A percentile compares a stretch with the other conserved stretches of the same genome.
phyloP scores from a whole-genome alignment of 2,113 vertebrate species.

The Malaclemys terrapin region DNA sequence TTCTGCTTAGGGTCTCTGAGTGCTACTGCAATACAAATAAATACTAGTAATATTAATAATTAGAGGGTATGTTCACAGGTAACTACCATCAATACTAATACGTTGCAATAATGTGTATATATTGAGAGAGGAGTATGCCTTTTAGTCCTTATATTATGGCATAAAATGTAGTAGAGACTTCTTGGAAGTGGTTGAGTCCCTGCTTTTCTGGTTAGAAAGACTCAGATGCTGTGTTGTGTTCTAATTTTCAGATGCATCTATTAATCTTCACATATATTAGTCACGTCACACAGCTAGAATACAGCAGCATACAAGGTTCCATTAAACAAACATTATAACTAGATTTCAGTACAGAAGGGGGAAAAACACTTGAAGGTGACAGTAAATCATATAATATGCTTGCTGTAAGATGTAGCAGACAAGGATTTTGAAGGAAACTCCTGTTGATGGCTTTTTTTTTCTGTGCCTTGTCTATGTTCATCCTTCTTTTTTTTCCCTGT shows the following conservation, averaged over 20 bases:
- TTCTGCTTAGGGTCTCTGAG: background rate
- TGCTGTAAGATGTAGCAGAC: rapidly evolving
- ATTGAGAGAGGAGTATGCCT: background rate
- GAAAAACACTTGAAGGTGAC: background rate
- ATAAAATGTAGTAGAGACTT: background rate
- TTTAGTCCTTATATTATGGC: background rate
- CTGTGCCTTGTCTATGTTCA: background rate
- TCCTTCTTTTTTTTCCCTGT: background rate
- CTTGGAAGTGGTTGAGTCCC: background rate
- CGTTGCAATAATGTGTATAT: background rate
- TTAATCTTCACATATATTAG: rapidly evolving
- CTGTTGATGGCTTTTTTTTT: background rate
- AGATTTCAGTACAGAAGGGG: background rate
- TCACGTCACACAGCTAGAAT: background rate
- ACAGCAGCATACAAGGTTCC: background rate
- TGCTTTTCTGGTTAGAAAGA: background rate
- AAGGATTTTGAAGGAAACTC: slow-evolving; percentile 19
- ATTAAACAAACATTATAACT: background rate
- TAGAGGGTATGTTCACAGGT: background rate
- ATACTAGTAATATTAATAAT: background rate
- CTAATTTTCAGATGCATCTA: rapidly evolving
- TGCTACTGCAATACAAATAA: background rate
- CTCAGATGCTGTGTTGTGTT: rapidly evolving
- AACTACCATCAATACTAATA: rapidly evolving
- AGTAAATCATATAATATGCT: background rate